Evolutionary conservation across 2,888 invertebrate genomes (phyloP).

Genomic region (Philereme vetulata): DNA sequence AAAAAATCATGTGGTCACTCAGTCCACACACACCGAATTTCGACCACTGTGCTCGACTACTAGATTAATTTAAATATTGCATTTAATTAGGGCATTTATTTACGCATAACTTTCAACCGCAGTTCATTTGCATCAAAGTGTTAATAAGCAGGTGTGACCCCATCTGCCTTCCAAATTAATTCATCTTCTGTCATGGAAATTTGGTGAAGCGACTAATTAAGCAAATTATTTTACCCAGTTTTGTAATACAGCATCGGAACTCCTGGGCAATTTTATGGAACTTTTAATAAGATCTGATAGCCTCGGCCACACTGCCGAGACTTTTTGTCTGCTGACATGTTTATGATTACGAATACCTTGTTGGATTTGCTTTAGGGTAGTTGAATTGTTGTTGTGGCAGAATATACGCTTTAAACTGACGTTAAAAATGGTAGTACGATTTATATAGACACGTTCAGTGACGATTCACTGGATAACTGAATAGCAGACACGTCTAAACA

Average conservation of each 20-base stretch:
- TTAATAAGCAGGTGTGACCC: conserved; percentile 3
- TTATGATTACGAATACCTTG: conserved; percentile 1
- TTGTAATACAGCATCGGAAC: not conserved
- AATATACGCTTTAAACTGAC: no score
- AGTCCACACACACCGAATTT: no score
- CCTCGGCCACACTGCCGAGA: not conserved
- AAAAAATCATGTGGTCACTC: no score
- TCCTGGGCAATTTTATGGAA: conserved; percentile 20
- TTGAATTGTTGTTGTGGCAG: no score
- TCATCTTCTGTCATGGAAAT: conserved; percentile 9
- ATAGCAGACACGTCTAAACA: no score
- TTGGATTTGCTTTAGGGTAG: not conserved
- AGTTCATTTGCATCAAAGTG: not conserved
- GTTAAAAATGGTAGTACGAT: no score
- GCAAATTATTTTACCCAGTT: not conserved
- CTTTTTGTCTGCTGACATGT: conserved; percentile 9
- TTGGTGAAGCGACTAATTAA: conserved; percentile 11
- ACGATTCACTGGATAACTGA: no score
- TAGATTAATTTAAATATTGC: no score
- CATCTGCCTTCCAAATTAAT: conserved; percentile 14
- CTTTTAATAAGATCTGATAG: conserved; percentile 26
- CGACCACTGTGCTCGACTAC: no score
- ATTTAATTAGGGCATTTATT: no score
- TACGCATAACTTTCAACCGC: no score
- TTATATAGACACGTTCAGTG: no score